Conservation (phyloP, 2,113 vertebrate species). For the Ovis canadensis region DNA sequence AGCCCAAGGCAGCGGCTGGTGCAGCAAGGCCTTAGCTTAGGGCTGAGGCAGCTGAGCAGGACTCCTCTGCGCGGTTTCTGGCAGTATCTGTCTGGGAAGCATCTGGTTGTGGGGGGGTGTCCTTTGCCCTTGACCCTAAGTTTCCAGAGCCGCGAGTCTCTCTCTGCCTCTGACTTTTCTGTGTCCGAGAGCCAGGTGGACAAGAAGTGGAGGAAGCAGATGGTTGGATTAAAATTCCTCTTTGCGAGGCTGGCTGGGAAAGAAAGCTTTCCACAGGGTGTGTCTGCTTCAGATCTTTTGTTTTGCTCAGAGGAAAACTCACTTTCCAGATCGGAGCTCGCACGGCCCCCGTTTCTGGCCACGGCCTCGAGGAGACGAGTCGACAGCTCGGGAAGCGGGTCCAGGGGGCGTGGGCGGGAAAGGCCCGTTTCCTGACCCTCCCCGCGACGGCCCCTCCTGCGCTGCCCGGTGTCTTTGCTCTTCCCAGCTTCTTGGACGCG, state of each 20-base stretch:
- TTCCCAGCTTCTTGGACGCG: background rate
- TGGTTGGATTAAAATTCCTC: background rate
- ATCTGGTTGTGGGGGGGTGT: background rate
- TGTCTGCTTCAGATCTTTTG: background rate
- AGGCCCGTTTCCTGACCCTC: background rate
- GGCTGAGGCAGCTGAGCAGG: background rate
- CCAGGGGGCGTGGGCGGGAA: background rate
- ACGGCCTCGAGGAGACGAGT: background rate
- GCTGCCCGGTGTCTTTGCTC: background rate
- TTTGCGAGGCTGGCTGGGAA: background rate
- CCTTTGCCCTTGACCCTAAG: background rate
- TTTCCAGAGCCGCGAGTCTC: background rate
- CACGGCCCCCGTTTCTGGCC: background rate
- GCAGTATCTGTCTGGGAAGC: background rate
- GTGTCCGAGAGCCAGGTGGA: background rate
- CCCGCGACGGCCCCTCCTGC: background rate
- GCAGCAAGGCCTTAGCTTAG: no score
- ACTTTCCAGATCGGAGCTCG: background rate
- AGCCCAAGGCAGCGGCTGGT: rapidly evolving
- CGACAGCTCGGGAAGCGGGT: background rate
- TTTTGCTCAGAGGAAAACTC: conserved; percentile 27
- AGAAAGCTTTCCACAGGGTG: background rate
- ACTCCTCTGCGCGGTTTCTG: background rate
- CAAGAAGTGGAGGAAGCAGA: background rate
- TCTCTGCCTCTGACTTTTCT: background rate